Evolutionary conservation across 2,888 invertebrate species (phyloP), one percentile per base, ranked within the genome.

Genomic region (Adineta ricciae): DNA sequence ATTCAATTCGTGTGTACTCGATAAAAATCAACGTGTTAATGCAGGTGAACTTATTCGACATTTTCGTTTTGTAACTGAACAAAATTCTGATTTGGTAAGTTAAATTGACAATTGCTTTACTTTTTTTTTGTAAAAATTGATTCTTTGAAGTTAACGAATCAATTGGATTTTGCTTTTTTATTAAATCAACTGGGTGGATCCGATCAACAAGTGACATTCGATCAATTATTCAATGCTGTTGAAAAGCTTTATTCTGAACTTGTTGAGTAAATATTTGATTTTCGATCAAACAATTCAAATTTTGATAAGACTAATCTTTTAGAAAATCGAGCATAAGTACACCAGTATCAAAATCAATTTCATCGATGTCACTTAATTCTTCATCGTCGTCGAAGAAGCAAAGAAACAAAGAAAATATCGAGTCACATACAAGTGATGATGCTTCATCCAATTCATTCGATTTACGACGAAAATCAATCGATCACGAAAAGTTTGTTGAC

Each of bases 1-100:
- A 36, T 73, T 73, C n/a, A 73, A 73, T 73, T 73, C 73, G 38
- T 73, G 73, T 73, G 73, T 73, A 41, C 41, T 73, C 9, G 73
- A 73, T 41, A 73, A 73, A 41, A 19, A 73, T 41, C 73, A 41
- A 41, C 41, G 73, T 38, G 73, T 73, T 24, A 32, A 73, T 73
- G 73, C 73, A 38, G 73, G 73, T 41, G 73, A 73, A 73, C 41
- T 73, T 21, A 9, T 73, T 11, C 73, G 73, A 36, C 73, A 73
- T 73, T 73, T 73, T 41, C 36, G 41, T 38, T 73, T 73, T 24
- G 73, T 73, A 38, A 38, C 73, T 24, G 73, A 73, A 73, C 73
- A 73, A 73, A 73, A 73, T 41, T 11, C 41, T 19, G 73, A 73
- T 24, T 24, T 41, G n/a, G 73, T 73, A 73, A 24, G 73, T 38